Conservation (phyloP, 2,113 vertebrate genomes). For the Hippocampus guttulatus region DNA sequence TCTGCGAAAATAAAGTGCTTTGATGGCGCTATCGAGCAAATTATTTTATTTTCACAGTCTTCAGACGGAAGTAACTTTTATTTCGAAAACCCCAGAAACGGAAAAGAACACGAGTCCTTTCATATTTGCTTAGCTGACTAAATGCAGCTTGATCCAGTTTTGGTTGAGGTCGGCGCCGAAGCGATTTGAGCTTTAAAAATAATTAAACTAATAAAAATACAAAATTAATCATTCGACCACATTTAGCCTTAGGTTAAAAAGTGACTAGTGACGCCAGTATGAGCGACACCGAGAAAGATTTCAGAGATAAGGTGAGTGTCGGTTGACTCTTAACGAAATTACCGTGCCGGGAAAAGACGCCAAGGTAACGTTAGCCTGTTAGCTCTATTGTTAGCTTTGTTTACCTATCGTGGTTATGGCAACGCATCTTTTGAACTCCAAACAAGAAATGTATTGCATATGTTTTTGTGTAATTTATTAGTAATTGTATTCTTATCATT, state of each 20-base stretch:
- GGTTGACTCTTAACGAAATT: not conserved
- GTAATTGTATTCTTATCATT: not conserved
- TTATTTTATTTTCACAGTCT: not conserved
- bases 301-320: conserved; percentile 64
- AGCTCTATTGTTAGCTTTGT: not conserved
- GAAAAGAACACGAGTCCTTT: not conserved
- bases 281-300: conserved; percentile 71
- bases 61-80: not conserved
- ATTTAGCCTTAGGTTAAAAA: not conserved
- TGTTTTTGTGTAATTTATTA: not conserved
- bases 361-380: conserved; percentile 17
- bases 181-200: not conserved
- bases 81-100: conserved; percentile 11
- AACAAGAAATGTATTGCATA: not conserved
- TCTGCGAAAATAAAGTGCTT: too few species aligned
- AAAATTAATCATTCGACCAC: not conserved
- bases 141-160: not conserved
- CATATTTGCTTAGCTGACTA: not conserved
- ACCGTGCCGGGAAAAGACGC: not conserved
- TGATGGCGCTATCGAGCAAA: not conserved
- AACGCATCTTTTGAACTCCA: not conserved
- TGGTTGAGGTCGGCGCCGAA: not conserved
- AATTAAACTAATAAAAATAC: not conserved
- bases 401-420: not conserved
- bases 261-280: conserved; percentile 28